Evolutionary conservation across 2,113 vertebrate species (phyloP).

Genomic region (Crotophaga sulcirostris): DNA sequence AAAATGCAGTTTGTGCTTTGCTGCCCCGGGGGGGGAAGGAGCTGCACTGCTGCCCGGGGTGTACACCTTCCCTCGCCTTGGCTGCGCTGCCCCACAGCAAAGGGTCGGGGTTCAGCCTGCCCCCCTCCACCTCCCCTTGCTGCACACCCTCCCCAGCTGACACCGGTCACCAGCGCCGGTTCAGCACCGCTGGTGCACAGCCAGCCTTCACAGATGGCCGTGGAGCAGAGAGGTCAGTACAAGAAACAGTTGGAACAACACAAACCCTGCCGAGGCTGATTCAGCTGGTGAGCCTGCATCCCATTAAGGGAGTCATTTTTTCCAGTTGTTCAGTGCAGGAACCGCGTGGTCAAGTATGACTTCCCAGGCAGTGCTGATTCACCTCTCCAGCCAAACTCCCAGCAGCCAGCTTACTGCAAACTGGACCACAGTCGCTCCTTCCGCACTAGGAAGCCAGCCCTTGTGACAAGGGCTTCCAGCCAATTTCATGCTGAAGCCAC

Average conservation of each 20-base stretch:
- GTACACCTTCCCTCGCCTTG: accelerated
- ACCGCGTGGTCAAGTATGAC: neutral
- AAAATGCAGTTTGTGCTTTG: neutral
- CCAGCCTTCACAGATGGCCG: slow-evolving; percentile 29
- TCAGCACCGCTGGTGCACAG: neutral
- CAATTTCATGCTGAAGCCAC: neutral
- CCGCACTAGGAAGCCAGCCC: neutral
- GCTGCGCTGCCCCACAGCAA: accelerated
- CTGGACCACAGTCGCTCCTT: neutral
- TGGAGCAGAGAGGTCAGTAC: neutral
- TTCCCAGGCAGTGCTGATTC: neutral
- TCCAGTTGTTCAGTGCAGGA: slow-evolving; percentile 8
- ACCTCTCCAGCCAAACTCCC: neutral
- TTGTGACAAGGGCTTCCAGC: neutral
- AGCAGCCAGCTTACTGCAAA: neutral
- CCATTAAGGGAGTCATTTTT: slow-evolving; percentile 51
- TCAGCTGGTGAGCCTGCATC: slow-evolving; percentile 38
- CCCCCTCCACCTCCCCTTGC: neutral
- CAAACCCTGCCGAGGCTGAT: slow-evolving; percentile 2
- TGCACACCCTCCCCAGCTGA: neutral
- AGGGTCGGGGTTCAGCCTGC: neutral
- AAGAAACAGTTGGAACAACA: slow-evolving; percentile 49
- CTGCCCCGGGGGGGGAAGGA: neutral
- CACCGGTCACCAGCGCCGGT: neutral
- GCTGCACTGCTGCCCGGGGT: neutral